Percentiles rank a stretch among this genome's conserved stretches.
These are phyloP conservation scores for Herpetotheres cachinnans DNA, from an alignment of 2,113 vertebrate species.

Conservation along the genomic window DNA sequence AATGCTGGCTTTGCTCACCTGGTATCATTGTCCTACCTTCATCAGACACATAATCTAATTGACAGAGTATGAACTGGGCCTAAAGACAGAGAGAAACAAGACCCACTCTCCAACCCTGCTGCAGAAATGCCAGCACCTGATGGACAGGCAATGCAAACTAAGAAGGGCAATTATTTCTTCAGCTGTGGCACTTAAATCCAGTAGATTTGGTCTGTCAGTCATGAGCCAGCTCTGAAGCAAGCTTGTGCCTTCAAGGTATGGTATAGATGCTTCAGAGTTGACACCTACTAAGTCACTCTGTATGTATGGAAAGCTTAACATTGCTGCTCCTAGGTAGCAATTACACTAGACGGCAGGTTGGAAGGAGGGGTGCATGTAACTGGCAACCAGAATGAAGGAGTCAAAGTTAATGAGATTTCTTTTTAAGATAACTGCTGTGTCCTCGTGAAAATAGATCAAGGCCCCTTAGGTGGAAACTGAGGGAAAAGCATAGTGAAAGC, in stretches of 20 bases:
- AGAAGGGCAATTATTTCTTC: background rate
- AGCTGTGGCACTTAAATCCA: background rate
- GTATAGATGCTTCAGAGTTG: background rate
- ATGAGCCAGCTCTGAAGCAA: constrained; percentile 23
- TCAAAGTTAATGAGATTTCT: background rate
- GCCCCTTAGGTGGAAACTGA: background rate
- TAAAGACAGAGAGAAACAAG: background rate
- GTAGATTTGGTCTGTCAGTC: background rate
- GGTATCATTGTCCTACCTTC: background rate
- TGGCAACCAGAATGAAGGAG: background rate
- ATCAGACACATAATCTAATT: background rate
- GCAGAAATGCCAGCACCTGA: background rate
- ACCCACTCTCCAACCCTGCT: background rate
- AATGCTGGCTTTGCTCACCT: background rate
- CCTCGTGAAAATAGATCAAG: background rate
- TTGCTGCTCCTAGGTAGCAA: background rate
- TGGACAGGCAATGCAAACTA: background rate
- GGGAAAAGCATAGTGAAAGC: background rate
- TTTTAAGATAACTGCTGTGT: background rate
- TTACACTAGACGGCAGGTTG: background rate
- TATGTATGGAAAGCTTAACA: background rate
- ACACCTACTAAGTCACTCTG: background rate
- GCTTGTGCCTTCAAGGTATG: constrained; percentile 21
- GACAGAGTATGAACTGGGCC: background rate
- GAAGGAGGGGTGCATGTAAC: background rate